phyloP scores from a whole-genome alignment of 2,797 vertebrate species.

The Arnoldichthys spilopterus region DNA sequence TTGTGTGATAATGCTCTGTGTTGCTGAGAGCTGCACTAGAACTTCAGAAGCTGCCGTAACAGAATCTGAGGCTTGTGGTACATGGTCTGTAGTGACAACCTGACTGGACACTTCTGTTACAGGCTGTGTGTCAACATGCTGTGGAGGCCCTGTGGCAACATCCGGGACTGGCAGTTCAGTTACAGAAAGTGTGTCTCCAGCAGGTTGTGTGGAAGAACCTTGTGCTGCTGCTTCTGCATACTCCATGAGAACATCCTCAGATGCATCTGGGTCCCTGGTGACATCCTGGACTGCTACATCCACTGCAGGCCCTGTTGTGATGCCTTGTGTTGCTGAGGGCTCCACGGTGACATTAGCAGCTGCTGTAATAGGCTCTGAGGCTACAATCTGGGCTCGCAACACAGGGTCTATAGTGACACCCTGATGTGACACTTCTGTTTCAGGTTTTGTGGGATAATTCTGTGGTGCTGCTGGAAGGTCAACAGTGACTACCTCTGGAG shows the following conservation, averaged over 20 bases:
- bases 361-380: not conserved
- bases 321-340: not conserved
- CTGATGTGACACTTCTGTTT: not conserved
- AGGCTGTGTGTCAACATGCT: no score
- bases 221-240: not conserved
- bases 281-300: not conserved
- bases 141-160: not conserved
- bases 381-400: not conserved
- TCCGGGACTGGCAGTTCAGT: not conserved
- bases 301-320: not conserved
- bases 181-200: not conserved
- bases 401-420: not conserved
- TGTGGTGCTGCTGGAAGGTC: not conserved
- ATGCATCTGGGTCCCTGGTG: not conserved
- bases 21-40: no score
- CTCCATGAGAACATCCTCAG: not conserved
- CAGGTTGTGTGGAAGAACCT: not conserved
- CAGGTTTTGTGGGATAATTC: not conserved
- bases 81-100: no score
- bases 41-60: no score
- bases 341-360: not conserved
- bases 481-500: not conserved
- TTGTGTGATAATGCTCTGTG: no score
- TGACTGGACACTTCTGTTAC: not conserved
- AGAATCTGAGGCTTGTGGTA: no score